phyloP scores from a whole-genome alignment of 2,797 vertebrate genomes.

The Spizella passerina region DNA sequence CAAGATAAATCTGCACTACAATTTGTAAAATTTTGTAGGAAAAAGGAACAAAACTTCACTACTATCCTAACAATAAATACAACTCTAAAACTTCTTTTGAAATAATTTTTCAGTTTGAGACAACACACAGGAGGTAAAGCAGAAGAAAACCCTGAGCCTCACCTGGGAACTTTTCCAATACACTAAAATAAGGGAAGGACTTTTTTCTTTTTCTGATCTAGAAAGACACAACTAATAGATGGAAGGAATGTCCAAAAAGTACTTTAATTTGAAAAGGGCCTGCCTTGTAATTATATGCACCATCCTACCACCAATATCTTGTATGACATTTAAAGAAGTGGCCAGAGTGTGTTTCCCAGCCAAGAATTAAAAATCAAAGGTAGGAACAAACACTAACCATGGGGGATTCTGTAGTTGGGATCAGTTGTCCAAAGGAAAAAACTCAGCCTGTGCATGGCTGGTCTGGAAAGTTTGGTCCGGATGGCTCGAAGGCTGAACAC shows the following conservation, averaged over 20 bases:
- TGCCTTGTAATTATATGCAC: neutral
- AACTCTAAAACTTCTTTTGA: neutral
- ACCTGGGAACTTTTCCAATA: neutral
- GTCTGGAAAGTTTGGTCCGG: neutral
- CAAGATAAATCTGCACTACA: neutral
- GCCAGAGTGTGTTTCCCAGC: neutral
- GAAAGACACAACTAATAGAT: neutral
- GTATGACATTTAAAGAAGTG: neutral
- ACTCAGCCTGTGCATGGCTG: fast-evolving
- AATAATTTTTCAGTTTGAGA: neutral
- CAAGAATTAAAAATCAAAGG: neutral
- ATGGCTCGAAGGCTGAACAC: neutral
- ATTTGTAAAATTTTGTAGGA: neutral
- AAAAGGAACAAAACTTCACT: neutral
- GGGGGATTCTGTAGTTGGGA: neutral
- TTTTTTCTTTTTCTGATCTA: neutral
- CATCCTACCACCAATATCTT: neutral
- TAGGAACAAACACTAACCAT: neutral
- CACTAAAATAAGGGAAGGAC: neutral
- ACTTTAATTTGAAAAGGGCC: neutral
- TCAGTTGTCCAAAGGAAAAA: neutral
- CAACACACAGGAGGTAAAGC: neutral
- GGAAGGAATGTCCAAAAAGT: neutral
- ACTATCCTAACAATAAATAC: neutral
- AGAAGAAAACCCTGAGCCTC: neutral